These are phyloP conservation scores for Tragelaphus imberbis DNA, from an alignment of 2,113 vertebrate species.

Conservation along the genomic window DNA sequence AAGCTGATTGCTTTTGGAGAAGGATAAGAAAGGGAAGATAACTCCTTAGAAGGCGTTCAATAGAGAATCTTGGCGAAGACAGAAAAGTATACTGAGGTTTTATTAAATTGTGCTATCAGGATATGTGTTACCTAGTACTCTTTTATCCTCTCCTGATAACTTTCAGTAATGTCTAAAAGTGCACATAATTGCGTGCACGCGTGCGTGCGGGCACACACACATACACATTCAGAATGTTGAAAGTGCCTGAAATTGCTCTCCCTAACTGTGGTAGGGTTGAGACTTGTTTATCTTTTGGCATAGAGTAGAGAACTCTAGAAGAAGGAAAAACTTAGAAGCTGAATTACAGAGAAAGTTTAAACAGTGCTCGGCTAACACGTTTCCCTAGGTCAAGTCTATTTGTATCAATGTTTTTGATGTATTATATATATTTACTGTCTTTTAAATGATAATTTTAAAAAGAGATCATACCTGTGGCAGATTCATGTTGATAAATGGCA, in stretches of 20 bases:
- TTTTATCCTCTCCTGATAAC: not conserved
- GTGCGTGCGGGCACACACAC: not conserved
- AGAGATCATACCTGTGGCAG: not conserved
- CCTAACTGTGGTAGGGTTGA: not conserved
- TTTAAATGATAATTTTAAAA: not conserved
- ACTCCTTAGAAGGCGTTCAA: not conserved
- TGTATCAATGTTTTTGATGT: not conserved
- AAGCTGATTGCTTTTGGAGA: not conserved
- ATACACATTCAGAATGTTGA: not conserved
- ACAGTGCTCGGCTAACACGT: not conserved
- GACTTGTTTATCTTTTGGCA: not conserved
- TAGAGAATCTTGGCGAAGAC: not conserved
- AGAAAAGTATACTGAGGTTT: not conserved
- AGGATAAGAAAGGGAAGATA: not conserved
- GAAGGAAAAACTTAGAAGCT: not conserved
- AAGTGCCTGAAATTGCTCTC: not conserved
- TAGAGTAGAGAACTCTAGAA: rapidly evolving
- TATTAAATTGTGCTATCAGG: not conserved
- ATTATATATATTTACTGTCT: not conserved
- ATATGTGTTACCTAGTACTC: not conserved
- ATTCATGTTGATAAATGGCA: too few species aligned
- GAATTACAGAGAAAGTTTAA: not conserved
- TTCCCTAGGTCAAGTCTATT: not conserved
- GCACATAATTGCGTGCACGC: rapidly evolving
- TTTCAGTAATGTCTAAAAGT: not conserved